Conservation (phyloP, 2,113 vertebrate genomes). For the Tachysurus fulvidraco region DNA sequence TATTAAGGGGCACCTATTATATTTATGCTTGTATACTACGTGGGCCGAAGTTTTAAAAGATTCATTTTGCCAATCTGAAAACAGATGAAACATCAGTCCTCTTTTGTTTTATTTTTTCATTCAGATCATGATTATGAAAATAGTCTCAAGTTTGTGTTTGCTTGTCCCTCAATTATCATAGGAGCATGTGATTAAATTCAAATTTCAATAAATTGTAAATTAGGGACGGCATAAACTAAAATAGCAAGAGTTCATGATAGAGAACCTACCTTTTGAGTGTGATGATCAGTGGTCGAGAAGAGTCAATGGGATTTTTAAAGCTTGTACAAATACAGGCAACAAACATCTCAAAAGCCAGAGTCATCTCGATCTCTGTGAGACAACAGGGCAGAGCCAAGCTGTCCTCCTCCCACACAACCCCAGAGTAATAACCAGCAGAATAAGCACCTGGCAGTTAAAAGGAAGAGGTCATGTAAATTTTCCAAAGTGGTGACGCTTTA, state of each 20-base stretch:
- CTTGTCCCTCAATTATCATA: neutral
- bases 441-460: conserved; percentile 74
- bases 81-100: too few species aligned
- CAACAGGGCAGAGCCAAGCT: conserved; percentile 76
- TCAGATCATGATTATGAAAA: neutral
- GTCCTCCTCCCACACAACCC: conserved; percentile 70
- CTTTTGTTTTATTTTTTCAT: too few species aligned
- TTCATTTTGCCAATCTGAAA: too few species aligned
- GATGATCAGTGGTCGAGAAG: conserved; percentile 73
- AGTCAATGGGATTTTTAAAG: conserved; percentile 61
- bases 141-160: neutral
- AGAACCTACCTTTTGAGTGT: conserved; percentile 83
- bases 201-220: neutral
- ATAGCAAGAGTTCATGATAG: neutral
- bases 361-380: conserved; percentile 88
- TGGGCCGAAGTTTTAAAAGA: neutral
- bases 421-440: conserved; percentile 78
- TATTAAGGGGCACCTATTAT: neutral
- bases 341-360: conserved; percentile 86
- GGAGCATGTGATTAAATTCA: neutral
- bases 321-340: conserved; percentile 77
- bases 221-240: neutral
- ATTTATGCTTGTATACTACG: neutral
- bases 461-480: neutral
- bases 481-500: neutral